Evolutionary conservation across 2,113 vertebrate genomes (phyloP).

Genomic region (Morone saxatilis): DNA sequence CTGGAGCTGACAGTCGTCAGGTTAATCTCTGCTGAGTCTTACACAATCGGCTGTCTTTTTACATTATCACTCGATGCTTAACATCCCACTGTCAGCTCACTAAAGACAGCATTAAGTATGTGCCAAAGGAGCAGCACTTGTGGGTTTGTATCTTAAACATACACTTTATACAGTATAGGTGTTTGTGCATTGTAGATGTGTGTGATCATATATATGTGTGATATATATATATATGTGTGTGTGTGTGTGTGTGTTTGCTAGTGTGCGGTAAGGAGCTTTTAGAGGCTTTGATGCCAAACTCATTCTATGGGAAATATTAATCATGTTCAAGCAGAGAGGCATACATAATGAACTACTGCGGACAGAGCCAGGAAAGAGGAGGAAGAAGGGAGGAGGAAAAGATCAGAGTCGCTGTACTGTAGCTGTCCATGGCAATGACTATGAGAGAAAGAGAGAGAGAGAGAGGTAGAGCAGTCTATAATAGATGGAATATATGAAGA

Average conservation of each 20-base stretch:
- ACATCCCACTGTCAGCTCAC: conserved; percentile 70
- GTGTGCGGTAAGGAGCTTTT: conserved; percentile 44
- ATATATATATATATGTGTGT: neutral
- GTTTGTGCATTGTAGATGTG: neutral
- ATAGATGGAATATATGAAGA: conserved; percentile 54
- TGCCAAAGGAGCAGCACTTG: conserved; percentile 20
- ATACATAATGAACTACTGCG: conserved; percentile 64
- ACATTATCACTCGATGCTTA: conserved; percentile 70
- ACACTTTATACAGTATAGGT: conserved; percentile 8
- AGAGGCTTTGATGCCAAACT: conserved; percentile 66
- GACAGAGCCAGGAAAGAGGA: conserved; percentile 31
- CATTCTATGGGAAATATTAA: conserved; percentile 74
- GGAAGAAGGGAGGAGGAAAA: conserved; percentile 27
- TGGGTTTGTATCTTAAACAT: conserved; percentile 45
- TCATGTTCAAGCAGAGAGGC: conserved; percentile 65
- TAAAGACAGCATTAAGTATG: conserved; percentile 50
- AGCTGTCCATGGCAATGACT: conserved; percentile 48
- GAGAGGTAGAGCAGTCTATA: conserved; percentile 8
- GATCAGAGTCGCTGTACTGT: conserved; percentile 35
- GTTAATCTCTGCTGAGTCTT: conserved; percentile 81
- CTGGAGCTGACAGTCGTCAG: conserved; percentile 78
- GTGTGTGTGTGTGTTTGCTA: conserved; percentile 5
- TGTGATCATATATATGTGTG: neutral
- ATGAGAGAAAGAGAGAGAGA: conserved; percentile 23
- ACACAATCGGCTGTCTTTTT: conserved; percentile 79